A percentile compares a stretch with the other conserved stretches of the same genome.
Conservation (phyloP, 1,140 invertebrate genomes). For the Drosophila pachea region DNA sequence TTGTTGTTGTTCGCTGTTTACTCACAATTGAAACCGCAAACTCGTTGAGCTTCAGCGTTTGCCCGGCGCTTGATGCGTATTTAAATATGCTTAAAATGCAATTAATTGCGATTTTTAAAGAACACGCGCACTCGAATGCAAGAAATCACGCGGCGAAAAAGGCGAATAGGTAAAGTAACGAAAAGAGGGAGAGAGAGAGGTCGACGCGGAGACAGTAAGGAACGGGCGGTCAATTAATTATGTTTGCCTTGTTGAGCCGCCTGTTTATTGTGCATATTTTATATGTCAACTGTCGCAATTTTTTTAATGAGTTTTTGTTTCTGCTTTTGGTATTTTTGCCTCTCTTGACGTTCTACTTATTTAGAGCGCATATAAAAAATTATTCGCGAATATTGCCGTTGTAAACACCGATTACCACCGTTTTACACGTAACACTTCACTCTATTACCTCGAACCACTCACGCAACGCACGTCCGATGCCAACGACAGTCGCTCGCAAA, state of each 20-base stretch:
- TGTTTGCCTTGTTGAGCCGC: slow-evolving; percentile 56
- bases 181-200: not conserved
- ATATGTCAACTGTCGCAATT: slow-evolving; percentile 32
- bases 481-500: slow-evolving; percentile 71
- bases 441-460: slow-evolving; percentile 10
- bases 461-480: slow-evolving; percentile 57
- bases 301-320: slow-evolving; percentile 37
- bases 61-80: slow-evolving; percentile 44
- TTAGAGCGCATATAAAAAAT: slow-evolving; percentile 5
- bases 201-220: not conserved
- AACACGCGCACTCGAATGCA: slow-evolving; percentile 11
- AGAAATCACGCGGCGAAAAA: not conserved
- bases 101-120: slow-evolving; percentile 64
- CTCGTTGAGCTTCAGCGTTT: slow-evolving; percentile 34
- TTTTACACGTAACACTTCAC: slow-evolving; percentile 19
- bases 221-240: slow-evolving; percentile 55
- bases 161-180: not conserved
- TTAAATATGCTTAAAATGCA: slow-evolving; percentile 67
- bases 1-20: slow-evolving; percentile 40
- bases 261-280: slow-evolving; percentile 56
- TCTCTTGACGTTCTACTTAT: slow-evolving; percentile 19
- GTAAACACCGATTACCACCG: slow-evolving; percentile 19
- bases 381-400: slow-evolving; percentile 24
- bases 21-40: slow-evolving; percentile 57
- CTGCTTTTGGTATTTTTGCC: not conserved